These are phyloP conservation scores for Temnothorax nylanderi DNA, from an alignment of 1,140 invertebrate genomes.

Conservation along the genomic window DNA sequence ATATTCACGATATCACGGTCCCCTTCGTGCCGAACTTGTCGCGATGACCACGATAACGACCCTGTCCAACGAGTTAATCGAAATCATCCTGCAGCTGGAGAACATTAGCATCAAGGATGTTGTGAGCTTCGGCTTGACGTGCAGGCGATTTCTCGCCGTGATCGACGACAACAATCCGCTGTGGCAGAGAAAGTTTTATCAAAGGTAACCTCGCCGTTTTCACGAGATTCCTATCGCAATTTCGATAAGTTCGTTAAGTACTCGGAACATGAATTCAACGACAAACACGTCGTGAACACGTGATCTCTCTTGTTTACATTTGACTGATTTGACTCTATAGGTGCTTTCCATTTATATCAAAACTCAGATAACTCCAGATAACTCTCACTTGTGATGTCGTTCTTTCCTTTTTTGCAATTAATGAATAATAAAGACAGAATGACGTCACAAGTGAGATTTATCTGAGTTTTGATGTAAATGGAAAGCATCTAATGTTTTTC, in stretches of 20 bases:
- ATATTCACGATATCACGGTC: too few species aligned
- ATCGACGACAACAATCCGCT: conserved; percentile 78
- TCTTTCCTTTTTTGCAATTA: too few species aligned
- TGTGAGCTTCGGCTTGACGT: conserved; percentile 76
- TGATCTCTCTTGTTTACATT: not conserved
- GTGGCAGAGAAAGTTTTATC: conserved; percentile 82
- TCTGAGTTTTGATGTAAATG: too few species aligned
- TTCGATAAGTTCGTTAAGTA: not conserved
- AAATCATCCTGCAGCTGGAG: conserved; percentile 78
- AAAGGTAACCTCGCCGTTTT: conserved; percentile 74
- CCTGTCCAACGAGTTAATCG: conserved; percentile 79
- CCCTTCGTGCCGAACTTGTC: not conserved
- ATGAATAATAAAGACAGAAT: too few species aligned
- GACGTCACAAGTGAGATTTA: too few species aligned
- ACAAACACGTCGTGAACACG: not conserved
- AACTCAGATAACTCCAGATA: too few species aligned
- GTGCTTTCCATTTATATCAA: too few species aligned
- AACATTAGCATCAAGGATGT: conserved; percentile 76
- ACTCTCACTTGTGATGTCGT: too few species aligned
- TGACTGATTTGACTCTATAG: too few species aligned
- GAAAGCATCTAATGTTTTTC: too few species aligned
- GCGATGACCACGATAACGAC: conserved; percentile 63
- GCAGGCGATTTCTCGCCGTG: conserved; percentile 74
- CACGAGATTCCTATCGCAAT: too few species aligned
- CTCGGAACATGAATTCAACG: not conserved